Conservation (phyloP, 2,888 invertebrate species). For the Hartigia nigra region DNA sequence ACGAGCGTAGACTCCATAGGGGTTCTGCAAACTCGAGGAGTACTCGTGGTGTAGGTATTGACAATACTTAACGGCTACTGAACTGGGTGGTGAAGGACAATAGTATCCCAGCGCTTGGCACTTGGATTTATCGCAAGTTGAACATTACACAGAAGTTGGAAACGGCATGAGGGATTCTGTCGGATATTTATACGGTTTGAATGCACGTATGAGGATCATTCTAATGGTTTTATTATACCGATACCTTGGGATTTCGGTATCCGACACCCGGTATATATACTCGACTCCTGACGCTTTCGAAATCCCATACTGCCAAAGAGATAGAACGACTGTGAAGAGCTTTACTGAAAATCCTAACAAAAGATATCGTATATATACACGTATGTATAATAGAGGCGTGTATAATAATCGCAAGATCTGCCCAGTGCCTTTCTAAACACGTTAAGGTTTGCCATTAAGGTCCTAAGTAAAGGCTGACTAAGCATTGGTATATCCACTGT, state of each 20-base stretch:
- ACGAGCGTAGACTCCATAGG: constrained; percentile 56
- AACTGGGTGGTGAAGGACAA: constrained; percentile 6
- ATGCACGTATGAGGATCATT: constrained; percentile 66
- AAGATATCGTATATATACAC: background rate
- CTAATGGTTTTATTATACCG: constrained; percentile 67
- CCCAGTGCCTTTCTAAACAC: constrained; percentile 13
- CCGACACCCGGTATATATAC: background rate
- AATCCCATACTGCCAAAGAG: background rate
- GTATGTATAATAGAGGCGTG: background rate
- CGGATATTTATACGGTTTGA: constrained; percentile 66
- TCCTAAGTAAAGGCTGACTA: constrained; percentile 66
- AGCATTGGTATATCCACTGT: constrained; percentile 43
- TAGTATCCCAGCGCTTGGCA: constrained; percentile 27
- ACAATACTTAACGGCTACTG: constrained; percentile 5
- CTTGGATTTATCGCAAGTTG: constrained; percentile 62
- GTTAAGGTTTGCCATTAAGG: constrained; percentile 41
- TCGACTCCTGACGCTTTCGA: background rate
- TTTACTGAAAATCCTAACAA: background rate
- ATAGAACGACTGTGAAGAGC: background rate
- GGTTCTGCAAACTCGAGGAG: constrained; percentile 42
- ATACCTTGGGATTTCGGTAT: constrained; percentile 34
- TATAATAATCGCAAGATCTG: background rate
- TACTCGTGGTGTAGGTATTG: constrained; percentile 20
- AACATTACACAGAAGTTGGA: constrained; percentile 62
- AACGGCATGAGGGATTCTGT: constrained; percentile 62